These are phyloP conservation scores for Phlogophora meticulosa DNA, from an alignment of 2,888 invertebrate genomes.

Conservation along the genomic window DNA sequence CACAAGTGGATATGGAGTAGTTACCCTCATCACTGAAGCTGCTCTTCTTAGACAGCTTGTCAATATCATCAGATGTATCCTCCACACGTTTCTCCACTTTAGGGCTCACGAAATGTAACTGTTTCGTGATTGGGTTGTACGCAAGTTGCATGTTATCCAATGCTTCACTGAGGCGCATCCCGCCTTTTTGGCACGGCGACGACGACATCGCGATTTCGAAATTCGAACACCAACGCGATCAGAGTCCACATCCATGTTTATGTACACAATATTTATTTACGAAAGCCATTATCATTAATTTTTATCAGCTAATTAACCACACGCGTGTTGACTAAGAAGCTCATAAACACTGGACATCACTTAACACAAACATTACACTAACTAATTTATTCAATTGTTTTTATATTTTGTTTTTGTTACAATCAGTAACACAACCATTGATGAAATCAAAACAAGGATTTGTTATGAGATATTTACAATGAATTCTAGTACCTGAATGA, in stretches of 20 bases:
- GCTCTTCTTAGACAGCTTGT: constrained; percentile 88
- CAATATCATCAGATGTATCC: constrained; percentile 81
- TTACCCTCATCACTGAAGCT: constrained; percentile 90
- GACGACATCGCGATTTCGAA: constrained; percentile 80
- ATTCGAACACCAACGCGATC: constrained; percentile 68
- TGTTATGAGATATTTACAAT: constrained; percentile 56
- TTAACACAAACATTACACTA: constrained; percentile 56
- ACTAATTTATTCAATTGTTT: constrained; percentile 56
- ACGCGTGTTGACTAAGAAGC: constrained; percentile 44
- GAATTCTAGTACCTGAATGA: constrained; percentile 22
- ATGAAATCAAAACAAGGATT: constrained; percentile 49
- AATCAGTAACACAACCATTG: constrained; percentile 57
- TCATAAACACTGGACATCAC: constrained; percentile 49
- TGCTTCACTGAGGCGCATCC: constrained; percentile 93
- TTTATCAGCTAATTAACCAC: constrained; percentile 40
- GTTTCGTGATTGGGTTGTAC: constrained; percentile 94
- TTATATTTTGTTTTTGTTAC: constrained; percentile 66
- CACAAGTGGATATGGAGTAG: constrained; percentile 88
- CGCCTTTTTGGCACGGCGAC: constrained; percentile 88
- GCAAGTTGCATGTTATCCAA: constrained; percentile 94
- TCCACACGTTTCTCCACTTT: constrained; percentile 81
- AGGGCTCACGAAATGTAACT: constrained; percentile 92
- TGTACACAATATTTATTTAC: constrained; percentile 62
- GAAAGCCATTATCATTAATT: constrained; percentile 71
- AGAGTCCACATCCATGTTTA: constrained; percentile 78